Conservation (phyloP, 2,888 invertebrate species). For the Quadriops clusia region DNA sequence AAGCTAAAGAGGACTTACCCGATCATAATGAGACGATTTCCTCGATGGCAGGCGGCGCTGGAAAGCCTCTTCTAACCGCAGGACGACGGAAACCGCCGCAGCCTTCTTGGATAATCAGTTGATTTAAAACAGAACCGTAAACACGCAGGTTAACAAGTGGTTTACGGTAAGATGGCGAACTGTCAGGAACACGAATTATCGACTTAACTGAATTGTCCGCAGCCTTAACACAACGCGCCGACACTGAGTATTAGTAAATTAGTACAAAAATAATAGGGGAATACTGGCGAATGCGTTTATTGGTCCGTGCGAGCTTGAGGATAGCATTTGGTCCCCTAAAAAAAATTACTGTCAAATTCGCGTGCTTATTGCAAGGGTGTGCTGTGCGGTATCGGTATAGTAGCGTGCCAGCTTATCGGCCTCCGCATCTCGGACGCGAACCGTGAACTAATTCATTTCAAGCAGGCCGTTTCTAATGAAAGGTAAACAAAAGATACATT, state of each 20-base stretch:
- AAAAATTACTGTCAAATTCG: conserved; percentile 35
- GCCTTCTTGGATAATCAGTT: neutral
- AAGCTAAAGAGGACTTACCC: neutral
- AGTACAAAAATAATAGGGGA: conserved; percentile 34
- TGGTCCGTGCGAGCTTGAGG: conserved; percentile 31
- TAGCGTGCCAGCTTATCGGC: conserved; percentile 22
- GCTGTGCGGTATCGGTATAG: conserved; percentile 28
- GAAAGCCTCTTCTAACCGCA: no score
- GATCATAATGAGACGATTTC: conserved; percentile 1
- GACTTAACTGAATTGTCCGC: conserved; percentile 26
- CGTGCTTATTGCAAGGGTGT: conserved; percentile 31
- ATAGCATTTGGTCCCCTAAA: conserved; percentile 37
- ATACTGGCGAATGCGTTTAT: conserved; percentile 30
- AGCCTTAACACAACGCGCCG: conserved; percentile 28
- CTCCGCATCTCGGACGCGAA: conserved; percentile 62
- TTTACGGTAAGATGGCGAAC: conserved; percentile 35
- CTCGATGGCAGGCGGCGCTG: neutral
- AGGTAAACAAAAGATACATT: neutral
- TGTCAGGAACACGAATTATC: conserved; percentile 23
- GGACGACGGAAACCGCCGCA: no score
- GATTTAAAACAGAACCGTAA: conserved; percentile 10
- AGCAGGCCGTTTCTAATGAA: no score
- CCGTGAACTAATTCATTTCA: no score
- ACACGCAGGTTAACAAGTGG: conserved; percentile 36
- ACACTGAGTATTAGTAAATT: conserved; percentile 26